Evolutionary conservation across 2,888 invertebrate genomes (phyloP).

Genomic region (Ichneumoninae sp.): DNA sequence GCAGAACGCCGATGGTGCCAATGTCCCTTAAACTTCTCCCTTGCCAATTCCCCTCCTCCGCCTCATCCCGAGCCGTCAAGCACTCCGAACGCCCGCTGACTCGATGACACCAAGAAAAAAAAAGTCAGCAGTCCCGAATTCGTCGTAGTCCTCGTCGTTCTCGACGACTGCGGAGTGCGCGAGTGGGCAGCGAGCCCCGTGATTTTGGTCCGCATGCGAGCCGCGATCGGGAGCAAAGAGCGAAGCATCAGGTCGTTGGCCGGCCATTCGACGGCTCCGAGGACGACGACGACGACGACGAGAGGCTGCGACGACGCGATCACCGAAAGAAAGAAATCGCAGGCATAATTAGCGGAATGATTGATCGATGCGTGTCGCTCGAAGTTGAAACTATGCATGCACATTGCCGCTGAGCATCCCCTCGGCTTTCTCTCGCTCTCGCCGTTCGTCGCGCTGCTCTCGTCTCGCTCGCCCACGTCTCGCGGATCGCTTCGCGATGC

Average conservation of each 20-base stretch:
- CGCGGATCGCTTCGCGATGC: slow-evolving; percentile 61
- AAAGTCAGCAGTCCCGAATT: slow-evolving; percentile 16
- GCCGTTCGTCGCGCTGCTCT: slow-evolving; percentile 16
- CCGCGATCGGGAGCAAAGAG: slow-evolving; percentile 40
- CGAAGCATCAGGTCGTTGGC: slow-evolving; percentile 74
- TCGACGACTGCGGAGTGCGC: slow-evolving; percentile 66
- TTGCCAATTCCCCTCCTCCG: slow-evolving; percentile 15
- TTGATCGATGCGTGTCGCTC: slow-evolving; percentile 83
- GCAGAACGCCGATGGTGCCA: slow-evolving; percentile 25
- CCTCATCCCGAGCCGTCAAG: slow-evolving; percentile 9
- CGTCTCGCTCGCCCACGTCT: slow-evolving; percentile 63
- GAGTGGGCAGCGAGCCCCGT: slow-evolving; percentile 65
- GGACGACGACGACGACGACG: slow-evolving; percentile 57
- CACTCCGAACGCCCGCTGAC: not conserved
- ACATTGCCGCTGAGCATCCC: slow-evolving; percentile 74
- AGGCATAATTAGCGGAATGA: slow-evolving; percentile 83
- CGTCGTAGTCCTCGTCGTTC: slow-evolving; percentile 14
- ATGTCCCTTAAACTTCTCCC: slow-evolving; percentile 44
- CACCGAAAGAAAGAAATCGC: slow-evolving; percentile 82
- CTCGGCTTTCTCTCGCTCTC: slow-evolving; percentile 42
- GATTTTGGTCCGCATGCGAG: slow-evolving; percentile 52
- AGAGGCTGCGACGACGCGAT: slow-evolving; percentile 69
- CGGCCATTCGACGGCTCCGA: slow-evolving; percentile 62
- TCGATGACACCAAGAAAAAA: not conserved
- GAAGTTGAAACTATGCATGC: slow-evolving; percentile 77